These are phyloP conservation scores for Mongoloraphidia duomilia DNA, from an alignment of 2,888 invertebrate species.

Conservation along the genomic window DNA sequence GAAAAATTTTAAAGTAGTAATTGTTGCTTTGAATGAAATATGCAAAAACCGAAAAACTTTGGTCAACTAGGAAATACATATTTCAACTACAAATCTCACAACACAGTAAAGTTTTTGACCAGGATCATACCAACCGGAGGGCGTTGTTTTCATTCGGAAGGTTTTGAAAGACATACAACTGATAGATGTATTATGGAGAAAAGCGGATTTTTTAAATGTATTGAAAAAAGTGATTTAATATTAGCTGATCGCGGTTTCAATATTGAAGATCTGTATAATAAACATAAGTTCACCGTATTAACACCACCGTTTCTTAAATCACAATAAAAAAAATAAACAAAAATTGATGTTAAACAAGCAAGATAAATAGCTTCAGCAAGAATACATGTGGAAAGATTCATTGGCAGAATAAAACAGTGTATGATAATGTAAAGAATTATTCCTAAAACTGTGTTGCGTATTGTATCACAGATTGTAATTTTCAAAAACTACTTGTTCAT, in stretches of 20 bases:
- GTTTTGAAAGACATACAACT: conserved; percentile 11
- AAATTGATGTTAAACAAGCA: conserved; percentile 5
- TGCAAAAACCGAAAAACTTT: conserved; percentile 8
- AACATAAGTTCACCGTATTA: conserved; percentile 5
- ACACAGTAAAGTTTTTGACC: conserved; percentile 15
- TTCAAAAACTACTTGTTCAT: conserved; percentile 7
- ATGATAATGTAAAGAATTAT: conserved; percentile 7
- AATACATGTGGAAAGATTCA: conserved; percentile 13
- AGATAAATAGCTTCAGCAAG: conserved; percentile 10
- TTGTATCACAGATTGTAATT: conserved; percentile 9
- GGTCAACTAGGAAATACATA: conserved; percentile 3
- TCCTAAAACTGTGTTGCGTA: conserved; percentile 7
- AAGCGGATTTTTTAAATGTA: conserved; percentile 8
- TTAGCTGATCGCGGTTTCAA: conserved; percentile 16
- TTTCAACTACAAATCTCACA: conserved; percentile 3
- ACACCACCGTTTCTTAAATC: conserved; percentile 11
- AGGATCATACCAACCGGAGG: conserved; percentile 14
- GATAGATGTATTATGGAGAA: conserved; percentile 11
- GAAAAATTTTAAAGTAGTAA: conserved; percentile 1
- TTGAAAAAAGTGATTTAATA: conserved; percentile 13
- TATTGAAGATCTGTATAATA: conserved; percentile 10
- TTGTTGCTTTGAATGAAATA: conserved; percentile 11
- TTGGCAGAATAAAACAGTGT: conserved; percentile 12
- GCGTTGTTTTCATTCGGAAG: conserved; percentile 12
- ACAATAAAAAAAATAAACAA: conserved; percentile 8